phyloP scores from a whole-genome alignment of 1,140 invertebrate species.

The Scylla paramamosain region DNA sequence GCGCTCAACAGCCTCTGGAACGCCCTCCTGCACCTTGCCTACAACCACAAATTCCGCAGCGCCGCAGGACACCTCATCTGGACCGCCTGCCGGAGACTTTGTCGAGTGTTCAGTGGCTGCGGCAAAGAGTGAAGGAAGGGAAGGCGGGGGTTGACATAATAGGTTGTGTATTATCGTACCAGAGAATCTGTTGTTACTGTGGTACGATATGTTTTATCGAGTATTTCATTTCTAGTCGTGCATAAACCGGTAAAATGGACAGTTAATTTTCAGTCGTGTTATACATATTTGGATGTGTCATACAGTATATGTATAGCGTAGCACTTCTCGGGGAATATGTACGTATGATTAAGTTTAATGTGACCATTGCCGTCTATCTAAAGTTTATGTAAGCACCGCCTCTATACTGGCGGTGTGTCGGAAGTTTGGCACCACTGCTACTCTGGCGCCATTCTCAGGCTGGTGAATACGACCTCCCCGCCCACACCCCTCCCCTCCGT shows the following conservation, averaged over 20 bases:
- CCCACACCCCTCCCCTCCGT: too few species aligned
- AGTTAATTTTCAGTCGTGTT: neutral
- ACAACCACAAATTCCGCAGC: constrained; percentile 73
- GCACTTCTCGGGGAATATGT: too few species aligned
- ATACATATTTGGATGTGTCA: neutral
- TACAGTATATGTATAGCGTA: too few species aligned
- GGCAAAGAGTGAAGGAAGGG: neutral
- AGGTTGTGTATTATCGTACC: neutral
- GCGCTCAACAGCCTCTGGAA: constrained; percentile 76
- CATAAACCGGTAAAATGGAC: neutral
- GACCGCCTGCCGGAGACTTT: constrained; percentile 53
- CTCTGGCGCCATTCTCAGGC: too few species aligned
- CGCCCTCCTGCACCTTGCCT: constrained; percentile 70
- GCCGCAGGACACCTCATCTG: constrained; percentile 61
- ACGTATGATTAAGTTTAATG: too few species aligned
- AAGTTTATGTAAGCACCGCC: too few species aligned
- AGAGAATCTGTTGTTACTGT: neutral
- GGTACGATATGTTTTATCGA: neutral
- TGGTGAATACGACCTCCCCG: too few species aligned
- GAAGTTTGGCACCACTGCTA: too few species aligned
- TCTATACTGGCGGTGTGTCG: too few species aligned
- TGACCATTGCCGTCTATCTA: too few species aligned
- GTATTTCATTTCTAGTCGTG: neutral
- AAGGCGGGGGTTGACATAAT: neutral
- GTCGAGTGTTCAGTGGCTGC: neutral